A percentile compares a stretch with the other conserved stretches of the same genome.
Evolutionary conservation across 2,888 invertebrate species (phyloP).

Genomic region (Xestia xanthographa): DNA sequence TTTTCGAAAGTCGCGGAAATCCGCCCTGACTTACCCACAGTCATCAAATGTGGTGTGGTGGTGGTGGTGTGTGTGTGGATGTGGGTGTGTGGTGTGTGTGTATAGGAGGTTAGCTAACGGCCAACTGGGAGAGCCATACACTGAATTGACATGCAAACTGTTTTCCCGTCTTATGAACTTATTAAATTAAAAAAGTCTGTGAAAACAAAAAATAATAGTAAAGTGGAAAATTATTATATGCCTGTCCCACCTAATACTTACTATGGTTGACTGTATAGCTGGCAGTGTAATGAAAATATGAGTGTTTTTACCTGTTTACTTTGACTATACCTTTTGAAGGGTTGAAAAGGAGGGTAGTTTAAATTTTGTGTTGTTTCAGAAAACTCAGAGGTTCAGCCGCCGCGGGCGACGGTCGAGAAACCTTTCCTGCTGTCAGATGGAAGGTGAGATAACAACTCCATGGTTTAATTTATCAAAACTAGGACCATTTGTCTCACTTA

Average conservation of each 20-base stretch:
- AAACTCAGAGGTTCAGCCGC: conserved; percentile 88
- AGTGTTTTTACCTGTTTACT: background rate
- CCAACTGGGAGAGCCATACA: background rate
- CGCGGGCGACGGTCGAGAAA: conserved; percentile 94
- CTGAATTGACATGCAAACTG: background rate
- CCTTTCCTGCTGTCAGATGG: conserved; percentile 97
- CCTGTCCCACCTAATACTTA: background rate
- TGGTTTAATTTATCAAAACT: conserved; percentile 1
- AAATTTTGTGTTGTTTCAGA: conserved; percentile 73
- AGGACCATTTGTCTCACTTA: conserved; percentile 23
- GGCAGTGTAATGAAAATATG: background rate
- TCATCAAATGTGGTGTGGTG: background rate
- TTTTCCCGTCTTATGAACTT: background rate
- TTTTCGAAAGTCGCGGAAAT: background rate
- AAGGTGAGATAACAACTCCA: conserved; percentile 77
- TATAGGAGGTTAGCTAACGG: background rate
- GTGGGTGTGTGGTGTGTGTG: no score
- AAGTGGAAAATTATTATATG: background rate
- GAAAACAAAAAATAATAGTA: background rate
- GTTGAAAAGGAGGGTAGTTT: conserved; percentile 6
- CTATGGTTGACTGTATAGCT: background rate
- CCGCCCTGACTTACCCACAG: background rate
- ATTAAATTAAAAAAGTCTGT: background rate
- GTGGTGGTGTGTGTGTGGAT: no score
- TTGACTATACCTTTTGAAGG: background rate